Conservation (phyloP, 92 coral and sea anemone species). For the Phenganax stokvisi region DNA sequence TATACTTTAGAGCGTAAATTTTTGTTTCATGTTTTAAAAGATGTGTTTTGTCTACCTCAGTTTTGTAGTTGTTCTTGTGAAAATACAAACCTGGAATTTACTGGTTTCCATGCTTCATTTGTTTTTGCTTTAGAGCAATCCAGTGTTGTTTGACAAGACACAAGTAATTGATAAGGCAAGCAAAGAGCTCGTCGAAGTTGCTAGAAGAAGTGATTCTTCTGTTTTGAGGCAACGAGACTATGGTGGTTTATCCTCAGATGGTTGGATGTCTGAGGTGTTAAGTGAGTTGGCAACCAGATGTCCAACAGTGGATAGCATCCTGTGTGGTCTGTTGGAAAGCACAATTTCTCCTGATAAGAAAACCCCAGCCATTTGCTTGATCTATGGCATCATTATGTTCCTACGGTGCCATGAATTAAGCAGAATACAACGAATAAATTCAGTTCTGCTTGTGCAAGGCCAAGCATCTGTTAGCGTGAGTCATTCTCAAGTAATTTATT, state of each 20-base stretch:
- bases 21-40: too few relatives aligned
- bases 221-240: slow-evolving; percentile 1
- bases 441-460: slow-evolving; percentile 32
- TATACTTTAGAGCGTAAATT: too few relatives aligned
- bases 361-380: slow-evolving; percentile 17
- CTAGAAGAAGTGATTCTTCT: slow-evolving; percentile 4
- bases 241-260: not conserved
- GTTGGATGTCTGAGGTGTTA: slow-evolving; percentile 6
- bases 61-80: too few relatives aligned
- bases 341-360: not conserved
- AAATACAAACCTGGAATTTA: too few relatives aligned
- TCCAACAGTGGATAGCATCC: not conserved
- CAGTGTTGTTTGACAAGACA: not conserved
- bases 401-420: slow-evolving; percentile 29
- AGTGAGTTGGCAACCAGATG: not conserved
- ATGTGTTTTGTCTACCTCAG: too few relatives aligned
- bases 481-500: not conserved
- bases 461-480: slow-evolving; percentile 30
- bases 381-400: slow-evolving; percentile 25
- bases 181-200: not conserved
- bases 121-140: not conserved
- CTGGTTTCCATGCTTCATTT: not conserved
- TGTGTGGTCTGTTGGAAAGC: slow-evolving; percentile 1
- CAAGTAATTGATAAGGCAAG: not conserved
- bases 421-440: slow-evolving; percentile 10